Percentiles rank a stretch among this genome's conserved stretches.
phyloP scores from a whole-genome alignment of 2,113 vertebrate species.

The Turdus rufiventris region DNA sequence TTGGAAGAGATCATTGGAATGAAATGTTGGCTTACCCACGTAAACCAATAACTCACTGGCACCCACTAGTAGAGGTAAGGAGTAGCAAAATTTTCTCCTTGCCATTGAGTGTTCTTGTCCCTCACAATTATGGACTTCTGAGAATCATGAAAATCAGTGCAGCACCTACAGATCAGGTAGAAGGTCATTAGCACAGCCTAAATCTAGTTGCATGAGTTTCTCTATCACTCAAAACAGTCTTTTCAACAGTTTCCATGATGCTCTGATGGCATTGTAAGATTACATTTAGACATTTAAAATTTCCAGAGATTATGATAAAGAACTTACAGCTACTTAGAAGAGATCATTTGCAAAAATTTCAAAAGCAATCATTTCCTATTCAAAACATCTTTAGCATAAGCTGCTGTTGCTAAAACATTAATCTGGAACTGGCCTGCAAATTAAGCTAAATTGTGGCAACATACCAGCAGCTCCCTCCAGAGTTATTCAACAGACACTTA shows the following conservation, averaged over 20 bases:
- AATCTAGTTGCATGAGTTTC: neutral
- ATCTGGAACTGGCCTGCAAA: neutral
- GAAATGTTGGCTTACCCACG: conserved; percentile 97
- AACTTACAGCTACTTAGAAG: neutral
- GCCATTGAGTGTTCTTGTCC: neutral
- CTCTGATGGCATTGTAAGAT: neutral
- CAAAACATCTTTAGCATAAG: neutral
- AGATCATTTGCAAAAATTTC: neutral
- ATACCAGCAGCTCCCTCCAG: neutral
- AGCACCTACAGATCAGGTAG: neutral
- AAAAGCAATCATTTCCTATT: neutral
- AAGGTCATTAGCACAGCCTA: neutral
- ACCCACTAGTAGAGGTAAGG: conserved; percentile 90
- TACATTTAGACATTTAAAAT: neutral
- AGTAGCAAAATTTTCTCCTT: neutral
- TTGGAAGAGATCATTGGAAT: conserved; percentile 97
- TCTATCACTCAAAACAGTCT: neutral
- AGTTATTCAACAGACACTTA: neutral
- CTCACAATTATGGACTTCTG: neutral
- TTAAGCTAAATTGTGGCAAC: neutral
- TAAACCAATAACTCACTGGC: conserved; percentile 98
- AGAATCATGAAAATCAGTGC: neutral
- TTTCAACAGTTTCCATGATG: neutral
- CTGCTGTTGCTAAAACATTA: neutral
- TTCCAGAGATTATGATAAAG: neutral